phyloP scores from a whole-genome alignment of 2,113 vertebrate species.

The Thymallus thymallus region DNA sequence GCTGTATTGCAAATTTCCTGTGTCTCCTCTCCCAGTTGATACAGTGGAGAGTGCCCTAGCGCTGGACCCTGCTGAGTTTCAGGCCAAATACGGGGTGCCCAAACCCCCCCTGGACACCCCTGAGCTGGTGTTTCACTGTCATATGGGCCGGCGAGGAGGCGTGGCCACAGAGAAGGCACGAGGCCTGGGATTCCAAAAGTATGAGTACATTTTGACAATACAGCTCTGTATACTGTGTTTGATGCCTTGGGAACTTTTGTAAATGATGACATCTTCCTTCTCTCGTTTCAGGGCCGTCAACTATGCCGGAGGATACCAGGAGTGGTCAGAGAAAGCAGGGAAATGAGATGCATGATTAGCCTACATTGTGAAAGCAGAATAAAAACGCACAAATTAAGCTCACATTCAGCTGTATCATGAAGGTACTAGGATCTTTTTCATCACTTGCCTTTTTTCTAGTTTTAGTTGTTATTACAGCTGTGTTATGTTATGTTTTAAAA shows the following conservation, averaged over 20 bases:
- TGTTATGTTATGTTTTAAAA: too few relatives aligned
- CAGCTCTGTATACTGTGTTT: too few relatives aligned
- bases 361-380: not conserved
- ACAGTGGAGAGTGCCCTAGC: conserved; percentile 68
- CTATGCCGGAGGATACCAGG: conserved; percentile 73
- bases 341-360: conserved; percentile 41
- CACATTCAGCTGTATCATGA: not conserved
- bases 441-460: too few relatives aligned
- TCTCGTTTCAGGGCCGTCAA: conserved; percentile 73
- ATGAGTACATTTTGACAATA: conserved; percentile 12
- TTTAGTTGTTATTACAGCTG: too few relatives aligned
- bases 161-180: conserved; percentile 67
- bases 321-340: conserved; percentile 72
- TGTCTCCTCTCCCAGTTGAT: conserved; percentile 60
- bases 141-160: conserved; percentile 69
- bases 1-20: not conserved
- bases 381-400: not conserved
- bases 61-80: conserved; percentile 71
- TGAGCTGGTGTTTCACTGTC: conserved; percentile 80
- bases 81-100: conserved; percentile 63
- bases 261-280: conserved; percentile 1
- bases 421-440: too few relatives aligned
- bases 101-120: conserved; percentile 71
- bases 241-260: too few relatives aligned
- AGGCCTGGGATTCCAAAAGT: conserved; percentile 72